These are phyloP conservation scores for Flabesymbios commensalis DNA, from an alignment of 2,888 invertebrate genomes.

Conservation along the genomic window DNA sequence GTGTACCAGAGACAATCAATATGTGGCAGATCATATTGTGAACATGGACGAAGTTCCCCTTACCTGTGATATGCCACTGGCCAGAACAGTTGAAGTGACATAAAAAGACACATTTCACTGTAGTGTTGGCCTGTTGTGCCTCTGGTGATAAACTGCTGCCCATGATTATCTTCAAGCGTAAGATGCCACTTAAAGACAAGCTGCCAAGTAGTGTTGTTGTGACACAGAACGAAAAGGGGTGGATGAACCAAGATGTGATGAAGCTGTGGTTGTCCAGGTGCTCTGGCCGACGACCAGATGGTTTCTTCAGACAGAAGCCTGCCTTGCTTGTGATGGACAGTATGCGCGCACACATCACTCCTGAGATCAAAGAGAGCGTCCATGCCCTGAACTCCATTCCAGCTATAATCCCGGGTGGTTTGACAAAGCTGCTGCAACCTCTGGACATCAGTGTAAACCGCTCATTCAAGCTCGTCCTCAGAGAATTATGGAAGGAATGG, in stretches of 20 bases:
- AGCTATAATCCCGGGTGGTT: no score
- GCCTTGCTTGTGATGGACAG: conserved; percentile 1
- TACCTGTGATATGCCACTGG: conserved; percentile 25
- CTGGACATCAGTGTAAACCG: background rate
- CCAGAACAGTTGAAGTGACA: conserved; percentile 20
- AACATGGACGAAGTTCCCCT: conserved; percentile 21
- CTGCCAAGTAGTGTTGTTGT: background rate
- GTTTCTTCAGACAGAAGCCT: background rate
- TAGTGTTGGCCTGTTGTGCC: conserved; percentile 30
- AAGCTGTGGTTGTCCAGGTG: conserved; percentile 1
- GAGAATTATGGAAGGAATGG: background rate
- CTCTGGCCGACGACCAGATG: background rate
- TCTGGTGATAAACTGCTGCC: conserved; percentile 32
- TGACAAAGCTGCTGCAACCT: no score
- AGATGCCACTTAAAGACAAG: conserved; percentile 20
- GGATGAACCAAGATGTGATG: conserved; percentile 11
- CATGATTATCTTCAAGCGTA: conserved; percentile 31
- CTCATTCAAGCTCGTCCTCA: background rate
- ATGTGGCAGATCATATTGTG: conserved; percentile 8
- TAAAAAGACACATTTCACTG: conserved; percentile 32
- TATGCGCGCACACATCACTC: background rate
- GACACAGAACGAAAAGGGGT: conserved; percentile 3
- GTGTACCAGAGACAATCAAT: no score
- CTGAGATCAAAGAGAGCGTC: background rate
- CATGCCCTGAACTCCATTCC: background rate